Base-by-base conservation (phyloP, 2,888 invertebrate species). In the Volucella inflata region DNA sequence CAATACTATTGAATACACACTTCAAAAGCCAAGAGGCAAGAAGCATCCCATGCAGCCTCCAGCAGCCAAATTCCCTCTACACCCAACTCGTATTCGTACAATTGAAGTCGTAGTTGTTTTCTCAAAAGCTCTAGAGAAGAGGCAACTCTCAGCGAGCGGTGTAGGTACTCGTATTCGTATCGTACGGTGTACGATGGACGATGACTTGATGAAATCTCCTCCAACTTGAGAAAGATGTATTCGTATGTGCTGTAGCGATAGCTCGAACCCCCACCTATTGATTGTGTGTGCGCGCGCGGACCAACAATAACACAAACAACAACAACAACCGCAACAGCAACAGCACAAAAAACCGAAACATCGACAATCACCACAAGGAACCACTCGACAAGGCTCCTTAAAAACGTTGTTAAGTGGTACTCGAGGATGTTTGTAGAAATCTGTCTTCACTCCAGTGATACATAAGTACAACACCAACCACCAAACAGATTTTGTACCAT, bases 1-100 rank as follows among this genome's bases (percentile, higher is more conserved):
- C 85, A 81, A 85, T 85, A 76, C 81, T 85, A 81, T 85, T 85
- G 85, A 85, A 85, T 77, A 80, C 81, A 85, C 81, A 85, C 85
- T 85, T 85, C 46, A 80, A 80, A 67, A 84, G 80, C 71, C 80
- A 80, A 60, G 30, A 6, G 6, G 30, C 4, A 30, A 6, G 30
- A 30, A 6, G 30, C 0, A 30, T 30, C 30, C 30, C 30, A 30
- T 44, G 72, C 50, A 72, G 71, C 71, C 70, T 59, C 57, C 60
- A 62, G 64, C 78, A 64, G 71, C 55, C 38, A 74, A 30, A 11
- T 17, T 38, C 30, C n/a, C 14, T 44, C 11, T 30, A 2, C 17
- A 1, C 67, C 10, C 9, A 30, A 4, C 12, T 14, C 36, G 8
- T 38, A 4, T 6, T 14, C 36, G 8, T 38, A 16, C 57, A 4